Conservation (phyloP, 2,797 vertebrate genomes). For the Pipistrellus nathusii region DNA sequence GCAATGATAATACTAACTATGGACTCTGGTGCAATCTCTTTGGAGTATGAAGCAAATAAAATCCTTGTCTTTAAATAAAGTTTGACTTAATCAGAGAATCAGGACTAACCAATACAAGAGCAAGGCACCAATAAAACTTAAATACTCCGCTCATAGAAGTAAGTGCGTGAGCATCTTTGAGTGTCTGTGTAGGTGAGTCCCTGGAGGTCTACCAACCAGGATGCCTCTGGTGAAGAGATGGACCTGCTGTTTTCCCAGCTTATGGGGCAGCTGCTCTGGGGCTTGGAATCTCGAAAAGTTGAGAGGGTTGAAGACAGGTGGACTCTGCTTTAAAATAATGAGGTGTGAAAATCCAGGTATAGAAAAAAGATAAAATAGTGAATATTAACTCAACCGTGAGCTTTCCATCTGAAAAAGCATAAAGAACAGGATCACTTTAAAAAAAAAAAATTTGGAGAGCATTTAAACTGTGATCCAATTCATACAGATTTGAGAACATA, state of each 20-base stretch:
- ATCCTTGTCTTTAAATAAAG: neutral
- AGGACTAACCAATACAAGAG: neutral
- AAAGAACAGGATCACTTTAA: neutral
- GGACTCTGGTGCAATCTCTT: neutral
- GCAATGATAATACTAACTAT: neutral
- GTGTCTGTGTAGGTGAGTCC: neutral
- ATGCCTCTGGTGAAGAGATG: neutral
- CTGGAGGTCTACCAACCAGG: neutral
- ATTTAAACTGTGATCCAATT: constrained; percentile 39
- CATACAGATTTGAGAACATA: constrained; percentile 6
- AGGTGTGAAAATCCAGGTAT: neutral
- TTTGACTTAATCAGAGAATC: neutral
- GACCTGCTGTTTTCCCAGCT: neutral
- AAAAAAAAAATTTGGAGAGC: neutral
- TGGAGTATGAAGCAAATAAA: neutral
- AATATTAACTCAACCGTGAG: neutral
- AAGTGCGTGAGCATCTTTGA: neutral
- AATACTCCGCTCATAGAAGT: neutral
- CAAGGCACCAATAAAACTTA: neutral
- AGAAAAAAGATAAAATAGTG: neutral
- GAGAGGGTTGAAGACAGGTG: neutral
- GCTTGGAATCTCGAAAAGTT: neutral
- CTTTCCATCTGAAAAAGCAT: neutral
- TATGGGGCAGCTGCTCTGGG: neutral
- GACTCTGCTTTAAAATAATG: neutral